These are phyloP conservation scores for Tragelaphus scriptus DNA, from an alignment of 2,113 vertebrate genomes.

Conservation along the genomic window DNA sequence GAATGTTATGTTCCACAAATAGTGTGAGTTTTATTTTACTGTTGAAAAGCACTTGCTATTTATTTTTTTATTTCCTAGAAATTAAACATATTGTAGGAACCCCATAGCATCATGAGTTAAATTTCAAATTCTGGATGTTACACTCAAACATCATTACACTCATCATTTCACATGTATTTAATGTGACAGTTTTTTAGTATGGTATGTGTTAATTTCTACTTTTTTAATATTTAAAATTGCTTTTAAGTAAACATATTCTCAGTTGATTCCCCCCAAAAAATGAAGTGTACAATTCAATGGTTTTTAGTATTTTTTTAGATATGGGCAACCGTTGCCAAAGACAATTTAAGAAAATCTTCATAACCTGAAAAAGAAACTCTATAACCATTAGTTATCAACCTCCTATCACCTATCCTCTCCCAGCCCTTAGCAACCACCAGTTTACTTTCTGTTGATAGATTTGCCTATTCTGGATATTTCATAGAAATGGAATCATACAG, in stretches of 20 bases:
- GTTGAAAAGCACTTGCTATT: slow-evolving; percentile 84
- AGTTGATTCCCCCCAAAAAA: slow-evolving; percentile 74
- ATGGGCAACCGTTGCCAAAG: background rate
- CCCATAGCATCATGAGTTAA: slow-evolving; percentile 68
- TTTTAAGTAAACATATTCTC: slow-evolving; percentile 87
- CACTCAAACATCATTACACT: slow-evolving; percentile 75
- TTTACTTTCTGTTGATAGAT: background rate
- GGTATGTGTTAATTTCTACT: slow-evolving; percentile 87
- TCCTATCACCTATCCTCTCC: background rate
- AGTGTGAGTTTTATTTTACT: slow-evolving; percentile 81
- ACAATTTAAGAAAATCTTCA: background rate
- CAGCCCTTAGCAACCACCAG: background rate
- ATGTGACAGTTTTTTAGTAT: slow-evolving; percentile 85
- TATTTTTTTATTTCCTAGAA: slow-evolving; percentile 85
- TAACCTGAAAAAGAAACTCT: background rate
- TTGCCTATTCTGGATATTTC: background rate
- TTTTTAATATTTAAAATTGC: slow-evolving; percentile 89
- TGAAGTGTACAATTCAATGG: background rate
- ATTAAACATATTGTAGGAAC: slow-evolving; percentile 70
- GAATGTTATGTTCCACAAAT: slow-evolving; percentile 76
- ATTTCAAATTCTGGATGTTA: slow-evolving; percentile 71
- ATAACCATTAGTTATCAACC: background rate
- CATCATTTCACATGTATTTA: slow-evolving; percentile 81
- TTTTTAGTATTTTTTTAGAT: background rate
- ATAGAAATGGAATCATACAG: background rate